Base-by-base conservation (phyloP, 2,113 vertebrate species). In the Perca flavescens region DNA sequence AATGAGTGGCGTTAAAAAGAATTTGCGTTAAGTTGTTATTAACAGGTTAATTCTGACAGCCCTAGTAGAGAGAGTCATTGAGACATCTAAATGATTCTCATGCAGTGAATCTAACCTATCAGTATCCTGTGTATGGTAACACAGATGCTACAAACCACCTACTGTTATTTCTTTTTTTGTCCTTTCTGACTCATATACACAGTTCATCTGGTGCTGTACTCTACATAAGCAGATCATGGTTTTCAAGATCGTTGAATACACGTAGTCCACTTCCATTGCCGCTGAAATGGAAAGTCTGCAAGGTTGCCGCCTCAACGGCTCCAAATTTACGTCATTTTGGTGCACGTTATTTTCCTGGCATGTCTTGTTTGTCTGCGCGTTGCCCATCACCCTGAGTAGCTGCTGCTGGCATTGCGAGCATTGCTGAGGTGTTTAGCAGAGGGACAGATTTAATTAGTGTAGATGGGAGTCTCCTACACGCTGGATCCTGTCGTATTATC, bases 361-460 rank as follows among this genome's bases (percentile, higher is more conserved):
- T 16, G 64, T 49, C 64, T 22, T 65, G 54, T 80, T 83, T 75
- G 43, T 72, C 74, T 63, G 40, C 12, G 7, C 68, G 53, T n/a
- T 75, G 49, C 62, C 62, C 50, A 21, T 90, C 79, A 75, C 61
- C 72, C 21, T 62, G 77, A 87, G 70, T 56, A 64, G 60, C 70
- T 74, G 65, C 73, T 34, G 34, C 34, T 34, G 34, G 66, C 65
- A 14, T 54, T 36, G 54, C 49, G 22, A 70, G 17, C 54, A 1
- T 43, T 72, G 56, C 80, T 54, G 81, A 60, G 84, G 68, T 74
- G 77, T 88, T 87, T 82, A 84, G 71, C 68, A 65, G 57, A 77
- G 74, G 77, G 69, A 69, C 79, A 69, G 80, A 86, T 92, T 92
- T 88, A 89, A 92, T 93, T 89, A 89, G 79, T 60, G 75, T 72